Evolutionary conservation across 2,797 vertebrate species (phyloP), one percentile per base, ranked within the genome.

Genomic region (Lagorchestes hirsutus): DNA sequence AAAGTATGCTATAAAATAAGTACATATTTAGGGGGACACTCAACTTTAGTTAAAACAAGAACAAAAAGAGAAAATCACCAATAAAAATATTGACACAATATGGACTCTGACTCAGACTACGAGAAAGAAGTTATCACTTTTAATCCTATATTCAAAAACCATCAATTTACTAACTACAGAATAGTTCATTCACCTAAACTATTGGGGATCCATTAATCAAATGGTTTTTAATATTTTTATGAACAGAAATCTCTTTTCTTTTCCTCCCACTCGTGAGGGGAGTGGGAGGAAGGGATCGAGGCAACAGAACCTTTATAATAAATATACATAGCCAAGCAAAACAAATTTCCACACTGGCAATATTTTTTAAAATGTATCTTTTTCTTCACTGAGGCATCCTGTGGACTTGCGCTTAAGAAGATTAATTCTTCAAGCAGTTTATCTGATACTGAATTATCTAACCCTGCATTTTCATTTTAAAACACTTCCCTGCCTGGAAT

Each of bases 61-160:
- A 95, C 90, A 95, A 95, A 96, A 93, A 12, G 58, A 92, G 5
- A 54, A 92, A 55, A 31, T 57, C 59, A 93, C 46, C 56, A 87
- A 4, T 93, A 52, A 50, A 62, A 90, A 58, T 29, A 28, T 90
- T 55, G 91, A 62, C 3, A 87, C 91, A 97, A 96, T 90, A 56
- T 57, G 92, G 28, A 93, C 0, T 8, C 62, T 92, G 24, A 52
- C 34, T 95, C 87, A 67, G 96, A 95, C 50, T 90, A n/a, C 54
- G 91, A 95, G 92, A 52, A 94, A 55, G 28, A 95, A 94, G 90
- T 40, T 87, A 74, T 91, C 10, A 91, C 58, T 94, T 93, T 46
- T 12, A 93, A 90, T 95, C 57, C 74, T 27, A 54, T 24, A 57
- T 62, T 94, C 94, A 96, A 62, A 82, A 97, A 94, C 56, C 54